These are phyloP conservation scores for Euborellia annulipes DNA, from an alignment of 1,140 invertebrate species.

Conservation along the genomic window DNA sequence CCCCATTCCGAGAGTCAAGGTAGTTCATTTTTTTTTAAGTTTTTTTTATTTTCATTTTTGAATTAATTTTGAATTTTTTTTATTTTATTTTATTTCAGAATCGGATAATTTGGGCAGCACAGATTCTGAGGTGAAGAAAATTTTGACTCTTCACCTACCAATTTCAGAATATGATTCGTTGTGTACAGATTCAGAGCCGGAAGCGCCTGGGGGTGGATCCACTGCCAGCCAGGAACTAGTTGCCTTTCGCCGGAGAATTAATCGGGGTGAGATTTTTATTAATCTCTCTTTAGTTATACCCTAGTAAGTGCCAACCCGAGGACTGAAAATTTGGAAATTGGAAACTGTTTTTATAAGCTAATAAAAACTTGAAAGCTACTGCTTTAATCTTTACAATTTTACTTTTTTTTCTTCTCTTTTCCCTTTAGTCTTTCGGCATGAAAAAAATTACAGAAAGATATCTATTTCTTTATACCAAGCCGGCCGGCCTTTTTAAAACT, in stretches of 20 bases:
- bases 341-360: too few relatives aligned
- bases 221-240: conserved; percentile 34
- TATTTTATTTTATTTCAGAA: conserved; percentile 42
- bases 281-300: conserved; percentile 11
- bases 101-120: conserved; percentile 72
- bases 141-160: conserved; percentile 71
- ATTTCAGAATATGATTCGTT: conserved; percentile 74
- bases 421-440: too few relatives aligned
- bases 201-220: conserved; percentile 26
- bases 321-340: too few relatives aligned
- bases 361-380: too few relatives aligned
- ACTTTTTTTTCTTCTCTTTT: too few relatives aligned
- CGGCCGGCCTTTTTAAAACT: too few relatives aligned
- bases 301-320: too few relatives aligned
- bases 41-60: neutral
- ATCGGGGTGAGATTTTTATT: conserved; percentile 27
- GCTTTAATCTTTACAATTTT: too few relatives aligned
- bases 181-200: conserved; percentile 55
- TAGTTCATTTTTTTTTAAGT: conserved; percentile 22
- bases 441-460: too few relatives aligned
- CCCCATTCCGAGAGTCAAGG: conserved; percentile 67
- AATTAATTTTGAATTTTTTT: neutral
- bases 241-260: conserved; percentile 38
- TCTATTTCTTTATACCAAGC: too few relatives aligned
- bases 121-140: conserved; percentile 76